Evolutionary conservation across 1,140 invertebrate genomes (phyloP).

Genomic region (Pseudomyrmex pallidus): DNA sequence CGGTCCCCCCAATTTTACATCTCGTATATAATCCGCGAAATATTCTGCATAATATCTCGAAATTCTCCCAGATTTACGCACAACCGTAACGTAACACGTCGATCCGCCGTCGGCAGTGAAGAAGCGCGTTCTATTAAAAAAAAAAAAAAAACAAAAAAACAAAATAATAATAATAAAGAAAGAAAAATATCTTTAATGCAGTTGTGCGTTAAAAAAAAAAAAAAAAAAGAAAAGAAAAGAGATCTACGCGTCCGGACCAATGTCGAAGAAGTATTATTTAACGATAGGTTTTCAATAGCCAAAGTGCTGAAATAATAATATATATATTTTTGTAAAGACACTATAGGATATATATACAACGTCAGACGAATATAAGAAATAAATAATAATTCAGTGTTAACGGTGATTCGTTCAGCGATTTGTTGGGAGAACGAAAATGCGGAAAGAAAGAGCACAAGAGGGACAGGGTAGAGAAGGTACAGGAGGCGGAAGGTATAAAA

Average conservation of each 20-base stretch:
- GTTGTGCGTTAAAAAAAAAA: constrained; percentile 33
- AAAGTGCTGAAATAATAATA: constrained; percentile 66
- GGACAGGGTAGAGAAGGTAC: constrained; percentile 27
- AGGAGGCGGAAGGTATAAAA: constrained; percentile 14
- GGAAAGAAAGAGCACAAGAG: neutral
- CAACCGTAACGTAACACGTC: constrained; percentile 23
- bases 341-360: constrained; percentile 49
- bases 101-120: constrained; percentile 44
- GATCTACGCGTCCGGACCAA: constrained; percentile 68
- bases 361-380: constrained; percentile 56
- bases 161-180: too few relatives aligned
- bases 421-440: constrained; percentile 38
- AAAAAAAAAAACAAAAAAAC: constrained; percentile 10
- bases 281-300: constrained; percentile 68
- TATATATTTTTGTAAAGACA: constrained; percentile 73
- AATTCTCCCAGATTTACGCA: constrained; percentile 29
- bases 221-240: neutral
- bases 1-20: neutral
- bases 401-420: constrained; percentile 61
- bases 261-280: constrained; percentile 71
- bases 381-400: constrained; percentile 60
- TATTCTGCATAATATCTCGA: constrained; percentile 28
- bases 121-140: constrained; percentile 26
- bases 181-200: constrained; percentile 19
- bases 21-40: constrained; percentile 39